A percentile compares a stretch with the other conserved stretches of the same genome.
Evolutionary conservation across 2,888 invertebrate species (phyloP).

Genomic region (Drosophila vallismaia): DNA sequence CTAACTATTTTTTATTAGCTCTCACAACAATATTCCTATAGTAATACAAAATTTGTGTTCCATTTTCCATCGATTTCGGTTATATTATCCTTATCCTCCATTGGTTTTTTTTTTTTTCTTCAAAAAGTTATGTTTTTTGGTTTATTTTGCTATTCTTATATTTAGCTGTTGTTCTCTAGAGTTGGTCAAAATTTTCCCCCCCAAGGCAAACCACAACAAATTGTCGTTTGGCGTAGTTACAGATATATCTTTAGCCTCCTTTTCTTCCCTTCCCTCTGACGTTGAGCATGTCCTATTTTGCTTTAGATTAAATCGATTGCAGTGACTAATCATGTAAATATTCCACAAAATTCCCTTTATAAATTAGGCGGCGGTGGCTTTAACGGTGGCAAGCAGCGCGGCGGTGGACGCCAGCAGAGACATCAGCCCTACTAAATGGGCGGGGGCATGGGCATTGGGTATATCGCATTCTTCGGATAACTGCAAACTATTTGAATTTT

Average conservation of each 20-base stretch:
- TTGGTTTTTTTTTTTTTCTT: constrained; percentile 29
- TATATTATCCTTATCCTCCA: constrained; percentile 4
- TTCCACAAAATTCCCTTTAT: constrained; percentile 4
- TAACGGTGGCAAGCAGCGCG: constrained; percentile 93
- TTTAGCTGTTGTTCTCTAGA: constrained; percentile 36
- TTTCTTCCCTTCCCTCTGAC: constrained; percentile 15
- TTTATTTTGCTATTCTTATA: constrained; percentile 47
- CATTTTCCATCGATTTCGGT: constrained; percentile 33
- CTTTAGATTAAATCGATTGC: neutral
- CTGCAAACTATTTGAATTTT: constrained; percentile 77
- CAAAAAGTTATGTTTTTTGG: constrained; percentile 29
- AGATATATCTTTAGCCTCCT: constrained; percentile 28
- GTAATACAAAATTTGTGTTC: constrained; percentile 22
- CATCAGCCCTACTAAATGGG: constrained; percentile 91
- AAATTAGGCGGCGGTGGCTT: constrained; percentile 83
- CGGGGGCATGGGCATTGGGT: constrained; percentile 33
- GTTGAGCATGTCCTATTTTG: constrained; percentile 33
- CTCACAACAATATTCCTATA: constrained; percentile 31
- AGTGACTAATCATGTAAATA: constrained; percentile 9
- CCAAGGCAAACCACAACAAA: constrained; percentile 39
- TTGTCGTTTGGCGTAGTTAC: constrained; percentile 63
- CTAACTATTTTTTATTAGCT: constrained; percentile 26
- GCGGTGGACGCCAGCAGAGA: constrained; percentile 92
- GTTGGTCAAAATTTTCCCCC: constrained; percentile 74
- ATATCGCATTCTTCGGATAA: constrained; percentile 60